Evolutionary conservation across 2,797 vertebrate genomes (phyloP).

Genomic region (Darevskia nairensis): DNA sequence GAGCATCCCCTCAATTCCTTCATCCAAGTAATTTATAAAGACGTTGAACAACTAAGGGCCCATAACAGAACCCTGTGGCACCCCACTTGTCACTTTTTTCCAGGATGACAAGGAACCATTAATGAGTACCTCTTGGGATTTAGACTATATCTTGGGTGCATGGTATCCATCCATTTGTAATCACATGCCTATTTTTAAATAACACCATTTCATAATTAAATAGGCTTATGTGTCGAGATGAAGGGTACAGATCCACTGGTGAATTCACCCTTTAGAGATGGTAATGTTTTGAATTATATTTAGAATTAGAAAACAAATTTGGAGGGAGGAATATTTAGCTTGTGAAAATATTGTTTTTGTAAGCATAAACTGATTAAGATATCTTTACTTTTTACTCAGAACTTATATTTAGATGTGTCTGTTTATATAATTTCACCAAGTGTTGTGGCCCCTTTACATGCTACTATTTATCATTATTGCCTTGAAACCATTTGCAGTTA

Average conservation of each 20-base stretch:
- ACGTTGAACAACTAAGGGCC: too few relatives aligned
- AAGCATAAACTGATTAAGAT: background rate
- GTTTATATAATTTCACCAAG: background rate
- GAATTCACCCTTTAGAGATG: background rate
- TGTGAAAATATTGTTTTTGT: background rate
- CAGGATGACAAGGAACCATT: too few relatives aligned
- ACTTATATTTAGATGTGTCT: background rate
- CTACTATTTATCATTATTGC: background rate
- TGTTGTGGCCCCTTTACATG: background rate
- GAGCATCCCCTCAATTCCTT: too few relatives aligned
- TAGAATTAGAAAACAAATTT: background rate
- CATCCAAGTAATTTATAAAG: too few relatives aligned
- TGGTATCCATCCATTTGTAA: background rate
- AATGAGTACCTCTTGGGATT: background rate
- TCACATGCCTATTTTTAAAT: background rate
- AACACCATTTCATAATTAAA: background rate
- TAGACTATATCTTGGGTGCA: background rate
- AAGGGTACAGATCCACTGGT: background rate
- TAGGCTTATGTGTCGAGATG: background rate
- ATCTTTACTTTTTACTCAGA: background rate
- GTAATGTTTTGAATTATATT: background rate
- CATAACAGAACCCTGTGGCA: too few relatives aligned
- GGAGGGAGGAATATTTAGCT: background rate
- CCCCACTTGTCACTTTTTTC: too few relatives aligned
- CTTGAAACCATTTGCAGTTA: background rate